Conservation (phyloP, 2,888 invertebrate genomes). For the Ophion ventricosus region DNA sequence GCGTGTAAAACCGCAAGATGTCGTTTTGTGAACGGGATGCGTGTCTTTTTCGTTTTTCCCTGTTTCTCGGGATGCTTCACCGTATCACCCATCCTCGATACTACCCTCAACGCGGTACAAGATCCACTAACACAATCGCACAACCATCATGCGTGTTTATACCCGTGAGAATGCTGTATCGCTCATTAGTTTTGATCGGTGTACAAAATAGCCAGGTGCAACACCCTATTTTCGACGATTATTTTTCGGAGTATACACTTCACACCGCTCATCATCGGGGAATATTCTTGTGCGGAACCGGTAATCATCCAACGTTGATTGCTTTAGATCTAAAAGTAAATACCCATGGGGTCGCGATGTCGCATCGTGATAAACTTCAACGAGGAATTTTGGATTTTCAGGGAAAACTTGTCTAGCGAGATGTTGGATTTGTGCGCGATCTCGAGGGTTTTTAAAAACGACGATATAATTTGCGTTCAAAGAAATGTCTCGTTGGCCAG, state of each 20-base stretch:
- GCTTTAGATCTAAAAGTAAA: conserved; percentile 34
- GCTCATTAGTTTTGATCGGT: no score
- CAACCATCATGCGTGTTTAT: no score
- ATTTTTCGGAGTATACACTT: no score
- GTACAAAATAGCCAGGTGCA: no score
- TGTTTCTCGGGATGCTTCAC: no score
- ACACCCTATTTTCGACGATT: no score
- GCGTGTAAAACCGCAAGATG: conserved; percentile 11
- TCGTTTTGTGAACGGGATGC: neutral
- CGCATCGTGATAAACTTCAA: conserved; percentile 64
- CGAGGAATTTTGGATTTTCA: conserved; percentile 59
- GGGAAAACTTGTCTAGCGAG: conserved; percentile 60
- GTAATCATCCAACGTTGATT: conserved; percentile 27
- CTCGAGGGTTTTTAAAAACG: conserved; percentile 61
- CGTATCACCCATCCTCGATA: no score
- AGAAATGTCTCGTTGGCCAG: conserved; percentile 57
- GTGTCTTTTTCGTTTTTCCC: no score
- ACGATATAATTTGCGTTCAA: conserved; percentile 61
- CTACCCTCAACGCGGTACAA: no score
- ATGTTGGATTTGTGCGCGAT: conserved; percentile 60
- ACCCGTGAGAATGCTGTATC: no score
- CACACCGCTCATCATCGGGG: neutral
- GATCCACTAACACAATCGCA: no score
- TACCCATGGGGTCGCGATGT: conserved; percentile 54
- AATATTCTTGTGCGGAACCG: conserved; percentile 38